A percentile compares a stretch with the other conserved stretches of the same genome.
Evolutionary conservation across 2,113 vertebrate genomes (phyloP).

Genomic region (Sminthopsis crassicaudata): DNA sequence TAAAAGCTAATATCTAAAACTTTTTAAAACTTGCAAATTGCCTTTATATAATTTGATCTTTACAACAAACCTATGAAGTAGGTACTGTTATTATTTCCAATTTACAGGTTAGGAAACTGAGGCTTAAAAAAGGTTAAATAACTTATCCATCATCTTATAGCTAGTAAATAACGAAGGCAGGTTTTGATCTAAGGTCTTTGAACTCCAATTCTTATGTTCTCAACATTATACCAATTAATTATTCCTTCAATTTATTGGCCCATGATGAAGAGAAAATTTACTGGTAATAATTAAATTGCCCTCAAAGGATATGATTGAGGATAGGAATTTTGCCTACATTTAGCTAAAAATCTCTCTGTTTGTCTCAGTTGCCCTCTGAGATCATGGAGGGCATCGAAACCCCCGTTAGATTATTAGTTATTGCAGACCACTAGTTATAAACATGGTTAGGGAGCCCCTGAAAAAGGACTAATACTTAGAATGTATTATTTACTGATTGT

Average conservation of each 20-base stretch:
- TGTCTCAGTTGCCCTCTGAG: no score
- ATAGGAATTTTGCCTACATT: background rate
- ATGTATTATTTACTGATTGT: background rate
- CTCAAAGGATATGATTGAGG: background rate
- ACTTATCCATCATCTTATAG: background rate
- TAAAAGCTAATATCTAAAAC: background rate
- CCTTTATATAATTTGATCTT: background rate
- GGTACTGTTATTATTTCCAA: background rate
- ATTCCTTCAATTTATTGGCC: background rate
- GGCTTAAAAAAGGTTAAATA: background rate
- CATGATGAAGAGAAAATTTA: background rate
- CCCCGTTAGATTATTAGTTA: background rate
- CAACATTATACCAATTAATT: background rate
- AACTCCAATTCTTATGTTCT: background rate
- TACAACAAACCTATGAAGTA: background rate
- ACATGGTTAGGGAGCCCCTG: background rate
- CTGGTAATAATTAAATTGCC: background rate
- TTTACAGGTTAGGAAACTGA: background rate
- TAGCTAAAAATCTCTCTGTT: background rate
- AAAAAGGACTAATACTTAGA: background rate
- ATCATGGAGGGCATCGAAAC: background rate
- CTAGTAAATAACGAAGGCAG: background rate
- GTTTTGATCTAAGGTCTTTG: background rate
- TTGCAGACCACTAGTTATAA: background rate
- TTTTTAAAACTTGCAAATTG: background rate